Evolutionary conservation across 2,797 vertebrate genomes (phyloP).

Genomic region (Sardinella longiceps): DNA sequence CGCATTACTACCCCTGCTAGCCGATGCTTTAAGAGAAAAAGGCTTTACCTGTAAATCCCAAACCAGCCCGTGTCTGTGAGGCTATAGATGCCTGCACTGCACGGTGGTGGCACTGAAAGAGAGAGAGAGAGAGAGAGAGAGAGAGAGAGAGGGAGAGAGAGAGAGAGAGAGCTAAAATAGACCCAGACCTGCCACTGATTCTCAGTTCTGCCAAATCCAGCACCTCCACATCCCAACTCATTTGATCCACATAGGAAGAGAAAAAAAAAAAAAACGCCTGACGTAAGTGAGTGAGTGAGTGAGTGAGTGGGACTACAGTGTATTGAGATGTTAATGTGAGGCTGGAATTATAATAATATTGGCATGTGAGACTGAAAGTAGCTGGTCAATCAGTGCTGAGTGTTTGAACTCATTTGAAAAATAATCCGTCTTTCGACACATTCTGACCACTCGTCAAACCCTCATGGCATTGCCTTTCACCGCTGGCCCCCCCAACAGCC

Average conservation of each 20-base stretch:
- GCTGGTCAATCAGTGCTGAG: neutral
- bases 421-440: slow-evolving; percentile 5
- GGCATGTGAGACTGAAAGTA: neutral
- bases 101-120: too few species aligned
- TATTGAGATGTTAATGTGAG: neutral
- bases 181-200: neutral
- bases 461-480: neutral
- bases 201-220: neutral
- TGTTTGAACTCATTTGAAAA: neutral
- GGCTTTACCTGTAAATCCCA: neutral
- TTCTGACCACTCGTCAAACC: neutral
- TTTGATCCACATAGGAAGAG: too few species aligned
- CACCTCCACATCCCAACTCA: neutral
- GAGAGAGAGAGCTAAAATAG: neutral
- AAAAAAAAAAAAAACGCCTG: too few species aligned
- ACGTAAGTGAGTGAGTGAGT: too few species aligned
- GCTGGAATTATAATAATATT: neutral
- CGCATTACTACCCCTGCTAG: neutral
- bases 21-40: neutral
- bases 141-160: too few species aligned
- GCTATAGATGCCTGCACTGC: too few species aligned
- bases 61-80: neutral
- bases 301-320: neutral
- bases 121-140: too few species aligned
- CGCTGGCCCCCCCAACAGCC: neutral